Evolutionary conservation across 2,113 vertebrate species (phyloP).

Genomic region (Erpornis zantholeuca): DNA sequence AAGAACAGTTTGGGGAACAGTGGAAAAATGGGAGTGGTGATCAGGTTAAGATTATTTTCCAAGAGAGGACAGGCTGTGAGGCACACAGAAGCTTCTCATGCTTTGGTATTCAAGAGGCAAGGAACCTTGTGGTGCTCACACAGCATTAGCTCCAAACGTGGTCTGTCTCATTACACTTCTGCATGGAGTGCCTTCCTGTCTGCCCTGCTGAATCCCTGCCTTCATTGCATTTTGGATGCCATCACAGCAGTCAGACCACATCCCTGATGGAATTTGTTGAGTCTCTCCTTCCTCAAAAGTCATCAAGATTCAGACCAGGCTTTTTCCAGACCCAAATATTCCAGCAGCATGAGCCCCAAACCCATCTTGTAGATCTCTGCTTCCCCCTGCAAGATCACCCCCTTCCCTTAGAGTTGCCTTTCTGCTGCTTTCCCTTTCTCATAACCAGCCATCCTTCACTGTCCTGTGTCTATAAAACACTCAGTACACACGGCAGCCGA

Average conservation of each 20-base stretch:
- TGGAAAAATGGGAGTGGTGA: background rate
- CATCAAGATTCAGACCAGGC: background rate
- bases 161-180: background rate
- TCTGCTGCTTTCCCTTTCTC: background rate
- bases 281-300: background rate
- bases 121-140: background rate
- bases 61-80: background rate
- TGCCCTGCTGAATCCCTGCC: background rate
- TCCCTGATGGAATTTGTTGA: background rate
- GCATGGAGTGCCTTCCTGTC: background rate
- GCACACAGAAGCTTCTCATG: background rate
- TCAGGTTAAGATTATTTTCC: background rate
- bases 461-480: conserved; percentile 12
- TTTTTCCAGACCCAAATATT: background rate
- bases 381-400: background rate
- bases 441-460: background rate
- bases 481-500: background rate
- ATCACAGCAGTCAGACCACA: background rate
- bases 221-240: background rate
- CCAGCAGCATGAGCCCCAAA: background rate
- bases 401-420: background rate
- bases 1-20: background rate
- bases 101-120: conserved; percentile 32
- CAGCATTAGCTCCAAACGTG: background rate
- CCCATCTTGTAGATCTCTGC: background rate